phyloP scores from a whole-genome alignment of 2,113 vertebrate species.

The Siphamia tubifer region DNA sequence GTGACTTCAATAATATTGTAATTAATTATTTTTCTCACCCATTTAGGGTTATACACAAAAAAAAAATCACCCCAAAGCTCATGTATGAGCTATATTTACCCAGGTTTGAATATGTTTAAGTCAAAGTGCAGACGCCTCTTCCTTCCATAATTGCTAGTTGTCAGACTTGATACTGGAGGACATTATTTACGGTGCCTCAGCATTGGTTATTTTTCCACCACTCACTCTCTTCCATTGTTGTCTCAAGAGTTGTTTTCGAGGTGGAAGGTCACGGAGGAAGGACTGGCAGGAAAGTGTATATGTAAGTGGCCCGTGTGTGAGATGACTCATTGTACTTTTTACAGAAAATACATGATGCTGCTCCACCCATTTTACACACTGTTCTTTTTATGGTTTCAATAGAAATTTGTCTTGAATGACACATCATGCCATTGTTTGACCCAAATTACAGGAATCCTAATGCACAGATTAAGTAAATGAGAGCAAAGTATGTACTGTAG shows the following conservation, averaged over 20 bases:
- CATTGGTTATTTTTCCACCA: conserved; percentile 16
- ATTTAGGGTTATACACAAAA: too few species aligned
- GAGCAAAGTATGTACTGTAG: too few species aligned
- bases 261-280: conserved; percentile 54
- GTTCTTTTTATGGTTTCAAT: conserved; percentile 4
- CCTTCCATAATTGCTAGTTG: not conserved
- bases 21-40: too few species aligned
- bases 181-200: not conserved
- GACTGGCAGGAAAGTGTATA: conserved; percentile 51
- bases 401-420: conserved; percentile 4
- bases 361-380: conserved; percentile 33
- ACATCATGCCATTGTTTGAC: not conserved
- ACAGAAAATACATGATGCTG: conserved; percentile 37
- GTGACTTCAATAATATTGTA: too few species aligned
- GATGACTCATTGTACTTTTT: conserved; percentile 36
- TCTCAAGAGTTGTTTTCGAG: conserved; percentile 43
- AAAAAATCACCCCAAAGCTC: too few species aligned
- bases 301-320: not conserved
- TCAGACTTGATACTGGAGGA: not conserved
- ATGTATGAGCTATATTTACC: too few species aligned
- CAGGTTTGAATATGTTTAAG: too few species aligned
- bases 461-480: not conserved
- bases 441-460: not conserved
- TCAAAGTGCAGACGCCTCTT: too few species aligned
- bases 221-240: conserved; percentile 43